phyloP scores from a whole-genome alignment of 2,113 vertebrate species.

The Seriola quinqueradiata region DNA sequence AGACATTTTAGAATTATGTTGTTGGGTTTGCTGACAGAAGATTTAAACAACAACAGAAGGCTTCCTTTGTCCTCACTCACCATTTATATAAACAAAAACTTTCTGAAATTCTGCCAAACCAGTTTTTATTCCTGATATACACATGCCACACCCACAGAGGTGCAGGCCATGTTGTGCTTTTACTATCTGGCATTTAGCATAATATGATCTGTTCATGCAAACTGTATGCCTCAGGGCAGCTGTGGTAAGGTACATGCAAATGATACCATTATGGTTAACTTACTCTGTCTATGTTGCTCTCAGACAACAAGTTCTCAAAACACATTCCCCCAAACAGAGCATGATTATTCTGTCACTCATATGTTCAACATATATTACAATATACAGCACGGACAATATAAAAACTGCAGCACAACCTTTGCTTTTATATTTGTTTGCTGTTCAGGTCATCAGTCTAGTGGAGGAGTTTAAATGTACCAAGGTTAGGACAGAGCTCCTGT shows the following conservation, averaged over 20 bases:
- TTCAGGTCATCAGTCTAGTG: too few relatives aligned
- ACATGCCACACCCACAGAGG: conserved; percentile 12
- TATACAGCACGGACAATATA: not conserved
- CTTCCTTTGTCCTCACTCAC: not conserved
- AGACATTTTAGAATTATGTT: not conserved
- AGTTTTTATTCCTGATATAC: not conserved
- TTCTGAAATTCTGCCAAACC: not conserved
- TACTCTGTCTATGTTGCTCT: not conserved
- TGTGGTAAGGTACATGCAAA: conserved; percentile 32
- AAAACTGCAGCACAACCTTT: not conserved
- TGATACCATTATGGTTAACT: conserved; percentile 5
- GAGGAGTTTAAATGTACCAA: too few relatives aligned
- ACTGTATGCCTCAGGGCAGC: conserved; percentile 2
- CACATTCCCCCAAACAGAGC: not conserved
- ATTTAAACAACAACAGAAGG: not conserved
- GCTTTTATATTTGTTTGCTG: not conserved
- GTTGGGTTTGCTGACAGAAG: not conserved
- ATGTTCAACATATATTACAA: not conserved
- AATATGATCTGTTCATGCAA: conserved; percentile 44
- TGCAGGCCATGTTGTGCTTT: conserved; percentile 21
- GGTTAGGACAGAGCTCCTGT: too few relatives aligned
- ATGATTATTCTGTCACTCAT: not conserved
- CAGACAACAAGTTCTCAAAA: not conserved
- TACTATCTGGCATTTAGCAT: conserved; percentile 19
- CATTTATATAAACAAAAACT: not conserved